Percentiles rank a stretch among this genome's conserved stretches.
Conservation (phyloP, 2,888 invertebrate genomes). For the Heteromyza rotundicornis region DNA sequence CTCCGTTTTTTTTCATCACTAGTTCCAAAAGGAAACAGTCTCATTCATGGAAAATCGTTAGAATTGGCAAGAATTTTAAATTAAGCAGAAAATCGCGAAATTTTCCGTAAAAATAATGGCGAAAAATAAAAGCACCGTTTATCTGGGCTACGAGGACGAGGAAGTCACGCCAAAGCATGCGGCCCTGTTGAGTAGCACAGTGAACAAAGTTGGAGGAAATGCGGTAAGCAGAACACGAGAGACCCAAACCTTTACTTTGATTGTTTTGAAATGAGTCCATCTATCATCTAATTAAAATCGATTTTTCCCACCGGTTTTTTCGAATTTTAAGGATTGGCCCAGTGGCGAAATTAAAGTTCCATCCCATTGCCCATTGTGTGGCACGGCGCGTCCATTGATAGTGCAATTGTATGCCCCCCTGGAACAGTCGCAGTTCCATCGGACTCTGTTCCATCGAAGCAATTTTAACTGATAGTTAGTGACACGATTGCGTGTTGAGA, state of each 20-base stretch:
- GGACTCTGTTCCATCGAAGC: too few relatives aligned
- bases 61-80: too few relatives aligned
- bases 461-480: too few relatives aligned
- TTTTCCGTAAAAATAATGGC: slow-evolving; percentile 46
- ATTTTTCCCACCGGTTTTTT: too few relatives aligned
- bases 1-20: too few relatives aligned
- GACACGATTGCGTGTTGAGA: too few relatives aligned
- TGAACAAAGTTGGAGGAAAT: slow-evolving; percentile 83
- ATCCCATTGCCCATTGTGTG: slow-evolving; percentile 78
- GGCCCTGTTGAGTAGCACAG: slow-evolving; percentile 70
- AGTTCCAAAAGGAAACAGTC: too few relatives aligned
- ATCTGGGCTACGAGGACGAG: slow-evolving; percentile 83
- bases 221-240: too few relatives aligned
- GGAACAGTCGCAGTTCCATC: slow-evolving; percentile 79
- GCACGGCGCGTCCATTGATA: slow-evolving; percentile 74
- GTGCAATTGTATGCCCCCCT: slow-evolving; percentile 88
- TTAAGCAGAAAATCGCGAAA: too few relatives aligned
- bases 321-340: slow-evolving; percentile 77
- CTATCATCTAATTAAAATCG: slow-evolving; percentile 47
- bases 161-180: slow-evolving; percentile 74
- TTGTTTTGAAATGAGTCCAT: too few relatives aligned
- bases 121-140: slow-evolving; percentile 69
- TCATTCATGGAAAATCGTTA: too few relatives aligned
- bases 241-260: too few relatives aligned
- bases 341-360: slow-evolving; percentile 62